A percentile compares a stretch with the other conserved stretches of the same genome.
Evolutionary conservation across 2,888 invertebrate species (phyloP).

Genomic region (Sinohyriopsis cumingii): DNA sequence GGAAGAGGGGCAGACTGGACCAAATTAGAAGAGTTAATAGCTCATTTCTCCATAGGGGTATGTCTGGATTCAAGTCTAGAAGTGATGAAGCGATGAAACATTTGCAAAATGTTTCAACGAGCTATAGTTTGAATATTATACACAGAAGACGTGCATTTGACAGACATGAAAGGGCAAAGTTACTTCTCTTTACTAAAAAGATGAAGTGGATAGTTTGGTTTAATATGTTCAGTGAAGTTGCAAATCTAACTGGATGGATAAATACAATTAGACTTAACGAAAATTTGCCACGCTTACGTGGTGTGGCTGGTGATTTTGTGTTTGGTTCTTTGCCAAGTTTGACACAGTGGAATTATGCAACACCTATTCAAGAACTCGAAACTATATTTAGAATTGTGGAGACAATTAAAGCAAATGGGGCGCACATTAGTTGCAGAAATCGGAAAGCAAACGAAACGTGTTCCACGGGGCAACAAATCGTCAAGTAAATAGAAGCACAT

Average conservation of each 20-base stretch:
- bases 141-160: too few relatives aligned
- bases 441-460: slow-evolving; percentile 6
- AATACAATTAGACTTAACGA: slow-evolving; percentile 14
- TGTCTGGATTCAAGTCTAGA: too few relatives aligned
- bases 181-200: slow-evolving; percentile 16
- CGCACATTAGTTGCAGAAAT: slow-evolving; percentile 13
- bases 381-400: slow-evolving; percentile 13
- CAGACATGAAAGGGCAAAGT: slow-evolving; percentile 4
- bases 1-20: too few relatives aligned
- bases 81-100: too few relatives aligned
- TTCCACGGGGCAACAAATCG: slow-evolving; percentile 13
- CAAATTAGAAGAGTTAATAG: too few relatives aligned
- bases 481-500: slow-evolving; percentile 15
- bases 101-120: too few relatives aligned
- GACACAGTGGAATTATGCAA: background rate
- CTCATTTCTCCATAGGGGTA: too few relatives aligned
- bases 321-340: slow-evolving; percentile 6
- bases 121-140: too few relatives aligned
- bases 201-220: slow-evolving; percentile 20
- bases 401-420: slow-evolving; percentile 9
- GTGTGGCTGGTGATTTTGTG: slow-evolving; percentile 16
- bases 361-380: slow-evolving; percentile 9
- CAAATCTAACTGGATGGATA: slow-evolving; percentile 7
- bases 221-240: slow-evolving; percentile 12
- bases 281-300: slow-evolving; percentile 12